Evolutionary conservation across 2,113 vertebrate species (phyloP).

Genomic region (Ariopsis seemanni): DNA sequence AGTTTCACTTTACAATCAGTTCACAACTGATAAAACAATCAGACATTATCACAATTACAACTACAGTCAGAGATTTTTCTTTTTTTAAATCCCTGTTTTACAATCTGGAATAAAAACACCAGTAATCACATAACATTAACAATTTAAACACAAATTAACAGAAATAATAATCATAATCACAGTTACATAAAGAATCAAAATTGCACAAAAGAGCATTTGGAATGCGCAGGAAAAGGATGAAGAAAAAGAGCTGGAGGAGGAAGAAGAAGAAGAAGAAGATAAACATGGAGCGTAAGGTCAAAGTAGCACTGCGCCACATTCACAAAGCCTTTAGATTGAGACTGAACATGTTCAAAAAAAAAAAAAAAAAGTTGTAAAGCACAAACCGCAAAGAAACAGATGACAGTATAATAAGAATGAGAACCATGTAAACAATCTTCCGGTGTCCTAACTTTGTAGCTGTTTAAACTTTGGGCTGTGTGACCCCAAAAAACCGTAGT

Average conservation of each 20-base stretch:
- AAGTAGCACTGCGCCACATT: background rate
- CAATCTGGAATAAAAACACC: conserved; percentile 26
- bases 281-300: conserved; percentile 31
- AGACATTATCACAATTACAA: conserved; percentile 60
- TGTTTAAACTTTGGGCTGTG: background rate
- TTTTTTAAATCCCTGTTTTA: background rate
- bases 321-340: conserved; percentile 1
- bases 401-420: background rate
- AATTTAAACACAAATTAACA: conserved; percentile 30
- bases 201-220: conserved; percentile 57
- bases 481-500: background rate
- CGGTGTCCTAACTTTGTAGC: background rate
- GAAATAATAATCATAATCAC: conserved; percentile 54
- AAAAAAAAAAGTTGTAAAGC: too few relatives aligned
- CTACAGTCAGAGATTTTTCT: background rate
- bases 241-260: background rate
- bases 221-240: conserved; percentile 55
- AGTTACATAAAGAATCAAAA: conserved; percentile 55
- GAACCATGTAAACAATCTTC: conserved; percentile 33
- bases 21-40: conserved; percentile 67
- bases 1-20: conserved; percentile 51
- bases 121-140: conserved; percentile 31
- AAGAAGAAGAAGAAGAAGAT: conserved; percentile 26
- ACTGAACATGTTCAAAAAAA: background rate
- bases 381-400: background rate